Evolutionary conservation across 2,888 invertebrate species (phyloP).

Genomic region (Nasonovia ribisnigri): DNA sequence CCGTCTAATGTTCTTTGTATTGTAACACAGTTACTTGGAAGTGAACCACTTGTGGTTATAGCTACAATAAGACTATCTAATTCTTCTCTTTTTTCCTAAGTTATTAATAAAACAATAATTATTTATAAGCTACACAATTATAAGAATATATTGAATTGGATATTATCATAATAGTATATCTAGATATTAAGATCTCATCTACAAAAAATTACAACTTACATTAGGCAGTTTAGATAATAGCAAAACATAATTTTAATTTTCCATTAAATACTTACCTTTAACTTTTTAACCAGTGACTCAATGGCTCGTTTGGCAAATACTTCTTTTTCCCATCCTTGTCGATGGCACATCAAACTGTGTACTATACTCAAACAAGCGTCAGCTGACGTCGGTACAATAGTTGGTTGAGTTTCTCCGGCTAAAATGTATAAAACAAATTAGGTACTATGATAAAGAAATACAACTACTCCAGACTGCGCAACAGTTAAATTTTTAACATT

Average conservation of each 20-base stretch:
- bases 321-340: slow-evolving; percentile 98
- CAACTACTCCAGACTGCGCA: neutral
- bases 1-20: slow-evolving; percentile 98
- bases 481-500: neutral
- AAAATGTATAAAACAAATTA: slow-evolving; percentile 18
- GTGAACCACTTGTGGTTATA: slow-evolving; percentile 99
- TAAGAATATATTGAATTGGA: neutral
- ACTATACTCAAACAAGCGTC: slow-evolving; percentile 99
- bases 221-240: neutral
- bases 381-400: slow-evolving; percentile 88
- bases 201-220: neutral
- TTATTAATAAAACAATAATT: slow-evolving; percentile 31
- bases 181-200: neutral
- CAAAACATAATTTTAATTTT: slow-evolving; percentile 2
- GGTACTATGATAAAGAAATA: neutral
- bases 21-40: slow-evolving; percentile 98
- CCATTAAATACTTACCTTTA: slow-evolving; percentile 76
- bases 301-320: slow-evolving; percentile 98
- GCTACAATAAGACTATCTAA: slow-evolving; percentile 97
- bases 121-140: neutral
- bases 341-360: slow-evolving; percentile 98
- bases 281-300: slow-evolving; percentile 97
- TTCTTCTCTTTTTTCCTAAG: slow-evolving; percentile 93
- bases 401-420: slow-evolving; percentile 63
- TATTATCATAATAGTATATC: neutral